phyloP scores from a whole-genome alignment of 2,888 invertebrate species.

The Rugalucina vietnamica region DNA sequence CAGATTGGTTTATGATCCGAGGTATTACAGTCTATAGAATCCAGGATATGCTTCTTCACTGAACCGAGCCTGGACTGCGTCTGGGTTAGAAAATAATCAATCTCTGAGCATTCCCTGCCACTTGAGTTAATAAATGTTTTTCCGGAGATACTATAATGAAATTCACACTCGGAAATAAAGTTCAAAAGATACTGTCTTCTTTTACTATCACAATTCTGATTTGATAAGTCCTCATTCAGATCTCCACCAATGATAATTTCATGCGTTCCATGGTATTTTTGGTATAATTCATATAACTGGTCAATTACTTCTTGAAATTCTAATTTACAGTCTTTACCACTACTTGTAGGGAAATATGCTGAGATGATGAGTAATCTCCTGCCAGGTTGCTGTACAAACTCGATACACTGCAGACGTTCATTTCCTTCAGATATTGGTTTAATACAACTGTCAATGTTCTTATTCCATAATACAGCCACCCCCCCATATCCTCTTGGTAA shows the following conservation, averaged over 20 bases:
- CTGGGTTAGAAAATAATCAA: slow-evolving; percentile 11
- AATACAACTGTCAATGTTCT: slow-evolving; percentile 4
- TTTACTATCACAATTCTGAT: neutral
- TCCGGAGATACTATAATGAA: neutral
- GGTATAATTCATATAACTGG: slow-evolving; percentile 12
- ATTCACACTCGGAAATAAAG: slow-evolving; percentile 7
- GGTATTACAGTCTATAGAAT: neutral
- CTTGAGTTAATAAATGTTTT: slow-evolving; percentile 23
- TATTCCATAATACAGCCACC: slow-evolving; percentile 31
- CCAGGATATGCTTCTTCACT: neutral
- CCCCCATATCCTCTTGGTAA: slow-evolving; percentile 30
- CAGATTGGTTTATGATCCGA: slow-evolving; percentile 17
- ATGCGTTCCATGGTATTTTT: slow-evolving; percentile 23
- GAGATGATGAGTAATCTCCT: slow-evolving; percentile 5
- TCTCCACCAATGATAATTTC: slow-evolving; percentile 26
- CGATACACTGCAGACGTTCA: slow-evolving; percentile 21
- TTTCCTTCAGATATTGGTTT: neutral
- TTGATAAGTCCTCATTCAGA: slow-evolving; percentile 29
- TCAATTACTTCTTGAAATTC: slow-evolving; percentile 24
- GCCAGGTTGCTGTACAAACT: neutral
- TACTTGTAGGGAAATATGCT: slow-evolving; percentile 24
- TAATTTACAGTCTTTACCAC: neutral
- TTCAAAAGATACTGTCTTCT: neutral
- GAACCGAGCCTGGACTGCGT: neutral
- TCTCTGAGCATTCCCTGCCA: slow-evolving; percentile 29